Base-by-base conservation (phyloP, 2,113 vertebrate species). In the Ibidorhyncha struthersii region DNA sequence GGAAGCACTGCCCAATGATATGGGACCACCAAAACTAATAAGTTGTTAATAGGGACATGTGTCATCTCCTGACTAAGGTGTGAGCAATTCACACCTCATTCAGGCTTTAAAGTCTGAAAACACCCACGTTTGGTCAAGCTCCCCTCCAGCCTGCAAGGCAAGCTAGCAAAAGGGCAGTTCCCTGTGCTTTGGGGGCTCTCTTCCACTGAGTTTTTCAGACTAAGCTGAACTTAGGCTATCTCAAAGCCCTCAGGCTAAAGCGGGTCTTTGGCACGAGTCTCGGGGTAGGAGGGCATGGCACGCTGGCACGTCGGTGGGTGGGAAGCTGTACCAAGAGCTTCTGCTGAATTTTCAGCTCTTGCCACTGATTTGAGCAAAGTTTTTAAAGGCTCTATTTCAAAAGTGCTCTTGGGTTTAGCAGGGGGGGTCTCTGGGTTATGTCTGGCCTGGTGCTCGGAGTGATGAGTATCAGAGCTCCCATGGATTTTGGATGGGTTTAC, bases 401-500 rank as follows among this genome's bases (percentile, higher is more conserved):
- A 84, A 91, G 43, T 4, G 18, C 32, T 82, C 56, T 43, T 1
- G 2, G 34, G 80, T 86, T 90, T 43, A 71, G 83, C 56, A 66
- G 43, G 74, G 52, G 40, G 18, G 8, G 53, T 72, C 74, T 71
- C 82, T 45, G 62, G 62, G 70, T 53, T 53, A 34, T 1, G 17
- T 84, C 80, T 66, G 82, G 92, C 17, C 85, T 76, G 78, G 91
- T 2, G 2, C 69, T 91, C 11, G 12, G 74, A 91, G 80, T 70
- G 90, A 93, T 12, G 50, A 90, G 55, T 86, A 94, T 93, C 86
- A 84, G 90, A 92, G 74, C 86, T 92, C 82, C 80, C 1, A 0
- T 59, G 82, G 88, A 84, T 96, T 81, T 94, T 89, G 90, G 92
- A 96, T 74, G 79, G 59, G 82, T 92, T 95, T 86, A 50, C 50